Conservation (phyloP, 2,888 invertebrate genomes). For the Ditylenchus weischeri region DNA sequence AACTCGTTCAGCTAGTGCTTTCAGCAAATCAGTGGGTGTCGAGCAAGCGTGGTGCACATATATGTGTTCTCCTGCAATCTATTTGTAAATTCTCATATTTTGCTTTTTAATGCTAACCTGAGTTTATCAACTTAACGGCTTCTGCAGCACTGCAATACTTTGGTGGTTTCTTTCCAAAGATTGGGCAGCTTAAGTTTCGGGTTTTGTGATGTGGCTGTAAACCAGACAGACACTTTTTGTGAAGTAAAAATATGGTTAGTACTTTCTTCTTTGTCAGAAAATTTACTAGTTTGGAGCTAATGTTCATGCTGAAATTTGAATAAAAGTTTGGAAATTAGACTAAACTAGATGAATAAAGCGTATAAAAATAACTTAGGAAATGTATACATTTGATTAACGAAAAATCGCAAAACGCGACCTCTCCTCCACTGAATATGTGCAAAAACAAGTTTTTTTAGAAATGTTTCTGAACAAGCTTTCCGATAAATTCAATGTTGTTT, state of each 20-base stretch:
- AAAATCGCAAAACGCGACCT: no score
- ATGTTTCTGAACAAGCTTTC: no score
- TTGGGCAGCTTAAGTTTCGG: slow-evolving; percentile 20
- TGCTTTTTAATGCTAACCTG: not conserved
- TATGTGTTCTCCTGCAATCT: slow-evolving; percentile 73
- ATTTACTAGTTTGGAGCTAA: no score
- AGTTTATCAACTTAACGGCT: slow-evolving; percentile 16
- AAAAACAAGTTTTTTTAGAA: no score
- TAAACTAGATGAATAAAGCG: no score
- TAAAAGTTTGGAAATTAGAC: no score
- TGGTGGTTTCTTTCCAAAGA: slow-evolving; percentile 25
- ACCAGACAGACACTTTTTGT: slow-evolving; percentile 24
- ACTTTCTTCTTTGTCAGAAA: no score
- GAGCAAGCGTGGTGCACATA: slow-evolving; percentile 87
- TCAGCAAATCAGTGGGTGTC: slow-evolving; percentile 77
- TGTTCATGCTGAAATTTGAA: no score
- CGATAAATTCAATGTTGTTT: no score
- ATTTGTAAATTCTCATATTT: not conserved
- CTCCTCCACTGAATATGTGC: no score
- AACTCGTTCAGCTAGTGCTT: slow-evolving; percentile 79
- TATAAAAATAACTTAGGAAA: no score
- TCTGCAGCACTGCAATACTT: slow-evolving; percentile 61
- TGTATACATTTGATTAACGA: no score
- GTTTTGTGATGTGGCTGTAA: slow-evolving; percentile 18
- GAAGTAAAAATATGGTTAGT: not conserved